Percentiles rank a stretch among this genome's conserved stretches.
phyloP scores from a whole-genome alignment of 2,797 vertebrate genomes.

The Acrocephalus scirpaceus region DNA sequence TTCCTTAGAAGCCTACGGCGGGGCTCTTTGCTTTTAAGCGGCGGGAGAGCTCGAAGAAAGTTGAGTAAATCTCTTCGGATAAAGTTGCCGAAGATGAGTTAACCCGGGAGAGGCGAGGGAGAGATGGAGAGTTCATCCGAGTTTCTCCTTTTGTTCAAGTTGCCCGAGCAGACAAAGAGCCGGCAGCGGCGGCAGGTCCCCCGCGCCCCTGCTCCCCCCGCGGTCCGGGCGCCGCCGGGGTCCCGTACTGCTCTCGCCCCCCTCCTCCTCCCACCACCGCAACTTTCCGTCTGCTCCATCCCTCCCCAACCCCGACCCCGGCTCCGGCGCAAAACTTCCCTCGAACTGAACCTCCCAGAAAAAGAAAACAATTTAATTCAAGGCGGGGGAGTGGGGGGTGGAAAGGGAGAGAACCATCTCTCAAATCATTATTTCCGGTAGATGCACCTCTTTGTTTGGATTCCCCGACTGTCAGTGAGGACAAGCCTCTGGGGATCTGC shows the following conservation, averaged over 20 bases:
- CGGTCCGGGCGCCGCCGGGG: conserved; percentile 57
- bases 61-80: conserved; percentile 38
- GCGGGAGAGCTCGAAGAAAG: conserved; percentile 2
- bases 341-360: conserved; percentile 46
- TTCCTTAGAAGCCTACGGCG: neutral
- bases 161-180: conserved; percentile 83
- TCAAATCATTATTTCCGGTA: conserved; percentile 77
- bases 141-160: conserved; percentile 84
- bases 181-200: conserved; percentile 80
- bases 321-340: conserved; percentile 63
- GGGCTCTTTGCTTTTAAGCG: neutral
- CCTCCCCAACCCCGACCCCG: neutral
- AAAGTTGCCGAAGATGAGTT: conserved; percentile 68
- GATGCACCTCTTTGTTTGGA: conserved; percentile 83
- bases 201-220: conserved; percentile 68
- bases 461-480: conserved; percentile 70
- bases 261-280: conserved; percentile 18
- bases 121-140: conserved; percentile 81
- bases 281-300: conserved; percentile 52
- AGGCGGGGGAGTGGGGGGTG: neutral
- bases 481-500: conserved; percentile 48
- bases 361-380: conserved; percentile 18
- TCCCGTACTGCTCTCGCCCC: conserved; percentile 26
- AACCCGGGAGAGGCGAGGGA: conserved; percentile 30
- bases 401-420: conserved; percentile 56